phyloP scores from a whole-genome alignment of 2,797 vertebrate genomes.

The Oreochromis grahami region DNA sequence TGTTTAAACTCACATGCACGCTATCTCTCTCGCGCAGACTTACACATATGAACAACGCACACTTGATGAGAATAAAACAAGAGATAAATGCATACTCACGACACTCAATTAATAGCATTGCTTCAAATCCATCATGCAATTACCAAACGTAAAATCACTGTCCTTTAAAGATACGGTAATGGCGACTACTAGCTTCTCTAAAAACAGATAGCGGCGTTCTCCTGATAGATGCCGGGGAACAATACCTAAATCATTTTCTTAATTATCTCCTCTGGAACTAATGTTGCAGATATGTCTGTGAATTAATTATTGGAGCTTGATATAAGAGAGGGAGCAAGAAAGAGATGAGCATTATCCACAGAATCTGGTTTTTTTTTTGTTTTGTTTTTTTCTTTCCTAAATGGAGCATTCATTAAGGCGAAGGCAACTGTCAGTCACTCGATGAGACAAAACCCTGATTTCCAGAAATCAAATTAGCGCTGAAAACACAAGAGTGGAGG shows the following conservation, averaged over 20 bases:
- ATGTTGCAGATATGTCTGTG: slow-evolving; percentile 71
- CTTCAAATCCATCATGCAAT: slow-evolving; percentile 72
- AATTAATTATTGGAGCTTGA: slow-evolving; percentile 75
- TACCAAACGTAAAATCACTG: slow-evolving; percentile 66
- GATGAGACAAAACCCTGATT: slow-evolving; percentile 74
- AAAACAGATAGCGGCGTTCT: slow-evolving; percentile 61
- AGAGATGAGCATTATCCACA: slow-evolving; percentile 56
- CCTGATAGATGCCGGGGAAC: slow-evolving; percentile 64
- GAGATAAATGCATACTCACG: slow-evolving; percentile 59
- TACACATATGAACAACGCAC: slow-evolving; percentile 28
- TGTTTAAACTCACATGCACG: slow-evolving; percentile 50
- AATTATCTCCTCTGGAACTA: slow-evolving; percentile 75
- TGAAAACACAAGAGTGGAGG: slow-evolving; percentile 58
- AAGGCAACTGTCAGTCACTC: slow-evolving; percentile 72
- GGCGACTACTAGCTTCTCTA: slow-evolving; percentile 63
- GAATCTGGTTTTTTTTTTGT: slow-evolving; percentile 56
- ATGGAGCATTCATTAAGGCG: slow-evolving; percentile 67
- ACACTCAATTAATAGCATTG: slow-evolving; percentile 69
- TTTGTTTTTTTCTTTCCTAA: neutral
- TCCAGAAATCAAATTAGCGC: slow-evolving; percentile 73
- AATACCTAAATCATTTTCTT: slow-evolving; percentile 72
- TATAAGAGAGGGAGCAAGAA: slow-evolving; percentile 48
- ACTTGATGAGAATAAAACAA: slow-evolving; percentile 52
- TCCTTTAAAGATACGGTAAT: slow-evolving; percentile 73
- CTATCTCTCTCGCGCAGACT: slow-evolving; percentile 56